These are phyloP conservation scores for Pseudochaenichthys georgianus DNA, from an alignment of 2,797 vertebrate species.

Conservation along the genomic window DNA sequence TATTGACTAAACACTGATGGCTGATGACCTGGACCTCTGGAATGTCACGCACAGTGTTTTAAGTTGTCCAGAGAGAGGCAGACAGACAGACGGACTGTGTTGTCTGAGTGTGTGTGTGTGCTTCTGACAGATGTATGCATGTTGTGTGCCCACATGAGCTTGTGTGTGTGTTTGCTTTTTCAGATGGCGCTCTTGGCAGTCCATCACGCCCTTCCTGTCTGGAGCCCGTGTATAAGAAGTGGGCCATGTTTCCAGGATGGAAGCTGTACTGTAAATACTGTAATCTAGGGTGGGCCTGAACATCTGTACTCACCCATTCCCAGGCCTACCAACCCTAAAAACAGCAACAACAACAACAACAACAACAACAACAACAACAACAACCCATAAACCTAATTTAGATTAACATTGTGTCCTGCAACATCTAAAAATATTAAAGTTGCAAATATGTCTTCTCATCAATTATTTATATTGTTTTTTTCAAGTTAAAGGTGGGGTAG, in stretches of 20 bases:
- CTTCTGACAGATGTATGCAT: not conserved
- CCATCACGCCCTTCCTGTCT: slow-evolving; percentile 34
- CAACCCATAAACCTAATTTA: slow-evolving; percentile 59
- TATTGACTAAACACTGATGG: no score
- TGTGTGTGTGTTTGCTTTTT: slow-evolving; percentile 30
- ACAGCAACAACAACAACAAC: slow-evolving; percentile 8
- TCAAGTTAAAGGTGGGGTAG: no score
- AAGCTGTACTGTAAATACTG: slow-evolving; percentile 50
- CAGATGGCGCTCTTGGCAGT: slow-evolving; percentile 51
- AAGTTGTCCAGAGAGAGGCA: no score
- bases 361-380: slow-evolving; percentile 10
- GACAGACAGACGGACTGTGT: no score
- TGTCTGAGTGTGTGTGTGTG: not conserved
- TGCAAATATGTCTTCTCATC: not conserved
- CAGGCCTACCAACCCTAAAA: slow-evolving; percentile 35
- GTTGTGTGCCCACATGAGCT: not conserved
- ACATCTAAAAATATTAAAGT: not conserved
- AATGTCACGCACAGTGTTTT: no score
- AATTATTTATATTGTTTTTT: not conserved
- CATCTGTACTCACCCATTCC: slow-evolving; percentile 55
- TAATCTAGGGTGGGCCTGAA: slow-evolving; percentile 40
- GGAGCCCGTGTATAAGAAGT: slow-evolving; percentile 49
- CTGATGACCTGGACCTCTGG: no score
- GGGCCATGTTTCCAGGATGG: slow-evolving; percentile 60
- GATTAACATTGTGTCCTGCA: not conserved